Base-by-base conservation (phyloP, 2,888 invertebrate genomes). In the Ethmia dodecea region DNA sequence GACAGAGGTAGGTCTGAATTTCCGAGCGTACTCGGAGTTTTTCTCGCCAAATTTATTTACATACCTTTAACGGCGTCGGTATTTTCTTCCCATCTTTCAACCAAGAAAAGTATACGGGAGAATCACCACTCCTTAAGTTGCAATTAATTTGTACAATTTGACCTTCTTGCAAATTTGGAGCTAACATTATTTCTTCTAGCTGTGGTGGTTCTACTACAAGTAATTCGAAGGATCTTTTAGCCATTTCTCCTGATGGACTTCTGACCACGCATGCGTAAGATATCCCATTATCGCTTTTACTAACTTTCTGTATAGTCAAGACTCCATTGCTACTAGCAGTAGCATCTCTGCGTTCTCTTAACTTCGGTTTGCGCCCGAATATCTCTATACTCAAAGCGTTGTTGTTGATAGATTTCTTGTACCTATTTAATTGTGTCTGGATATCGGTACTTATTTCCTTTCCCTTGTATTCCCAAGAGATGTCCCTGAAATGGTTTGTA, bases 101-200 rank as follows among this genome's bases (percentile, higher is more conserved):
- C 92, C 92, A 92, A 5, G 89, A 88, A 52, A 91, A 92, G 70
- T 90, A 90, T 31, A 92, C 90, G 3, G 92, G 92, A 43, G 91
- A 90, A 65, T 92, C 92, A 9, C 92, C 92, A 36, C 90, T 88
- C 49, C 92, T 93, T 36, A 94, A 88, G 51, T 92, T 92, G 66
- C 94, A 94, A 39, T 95, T 92, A 47, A 95, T 93, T 70, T 95
- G 92, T 37, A 94, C 93, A 50, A 95, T 88, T 64, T 95, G 92
- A 29, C 94, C 93, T 83, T 96, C 92, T 75, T 93, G 93, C 11
- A 94, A 86, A 66, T 93, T 93, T 39, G 91, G 87, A 0, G 94
- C 93, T 58, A 96, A 91, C 31, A 89, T 83, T 67, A 97, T 94
- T 16, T 95, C 92, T 68, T 95, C 94, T 58, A 95, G 88, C 40